Base-by-base conservation (phyloP, 2,113 vertebrate species). In the Atlantisia rogersi region DNA sequence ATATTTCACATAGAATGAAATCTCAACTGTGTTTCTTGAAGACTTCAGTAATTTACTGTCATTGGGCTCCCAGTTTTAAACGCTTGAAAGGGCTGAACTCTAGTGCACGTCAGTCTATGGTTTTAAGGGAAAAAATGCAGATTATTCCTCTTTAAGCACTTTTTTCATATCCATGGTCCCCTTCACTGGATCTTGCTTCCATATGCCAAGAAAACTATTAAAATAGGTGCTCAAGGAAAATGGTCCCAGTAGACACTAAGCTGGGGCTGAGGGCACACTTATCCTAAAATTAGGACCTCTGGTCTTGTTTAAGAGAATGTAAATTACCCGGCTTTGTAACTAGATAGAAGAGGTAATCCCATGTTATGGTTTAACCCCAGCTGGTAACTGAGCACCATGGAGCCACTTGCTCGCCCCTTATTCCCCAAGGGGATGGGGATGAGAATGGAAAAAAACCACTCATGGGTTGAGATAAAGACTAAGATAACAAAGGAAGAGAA, bases 31-130 rank as follows among this genome's bases (percentile, higher is more conserved):
- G 39, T 46, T 71, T 88, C 48, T 65, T 50, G 75, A 81, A 96
- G 32, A 6, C 8, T 79, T 32, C n/a, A 46, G 31, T 5, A 84
- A 79, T 69, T 69, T 69, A 5, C 31, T 73, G 12, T 15, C 37
- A 76, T 84, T 67, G 35, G 44, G 16, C 29, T 81, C 32, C 11
- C 24, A 37, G 0, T 59, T 28, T 40, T 39, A 24, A 44, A 4
- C 26, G 3, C 10, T 62, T 25, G n/a, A 40, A 32, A 77, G 14
- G 8, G 11, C 29, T 70, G 68, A 68, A 63, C 12, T 58, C 7
- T 4, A 70, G 17, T 31, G 28, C 15, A 16, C 0, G 0, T 14
- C 55, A 40, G 13, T 18, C 22, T 28, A 42, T 12, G 12, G 3
- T 40, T 90, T 73, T 25, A 58, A 76, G 8, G 20, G 20, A 37